A percentile compares a stretch with the other conserved stretches of the same genome.
Evolutionary conservation across 2,113 vertebrate species (phyloP).

Genomic region (Protobothrops mucrosquamatus): DNA sequence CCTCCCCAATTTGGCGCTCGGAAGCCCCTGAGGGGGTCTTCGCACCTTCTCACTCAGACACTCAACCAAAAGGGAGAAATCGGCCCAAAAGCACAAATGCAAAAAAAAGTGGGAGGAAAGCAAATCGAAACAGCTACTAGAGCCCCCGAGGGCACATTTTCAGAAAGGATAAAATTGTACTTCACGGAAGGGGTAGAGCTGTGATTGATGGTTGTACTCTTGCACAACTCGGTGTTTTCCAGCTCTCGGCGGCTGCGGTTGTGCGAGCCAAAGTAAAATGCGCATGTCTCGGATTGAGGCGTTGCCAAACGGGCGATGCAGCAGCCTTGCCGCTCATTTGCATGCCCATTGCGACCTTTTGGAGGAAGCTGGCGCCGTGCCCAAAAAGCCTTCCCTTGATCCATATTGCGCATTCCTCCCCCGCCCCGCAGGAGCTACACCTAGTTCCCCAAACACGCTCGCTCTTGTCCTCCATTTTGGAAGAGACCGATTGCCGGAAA

Average conservation of each 20-base stretch:
- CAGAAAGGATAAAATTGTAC: conserved; percentile 8
- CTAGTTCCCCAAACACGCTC: background rate
- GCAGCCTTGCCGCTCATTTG: conserved; percentile 11
- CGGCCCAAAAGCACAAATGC: background rate
- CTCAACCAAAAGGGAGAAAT: background rate
- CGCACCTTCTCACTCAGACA: background rate
- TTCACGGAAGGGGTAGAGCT: conserved; percentile 14
- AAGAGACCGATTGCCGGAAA: conserved; percentile 10
- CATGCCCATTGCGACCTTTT: conserved; percentile 46
- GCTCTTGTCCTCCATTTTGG: conserved; percentile 11
- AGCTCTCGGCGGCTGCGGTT: background rate
- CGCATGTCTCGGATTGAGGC: background rate
- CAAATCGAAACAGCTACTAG: conserved; percentile 26
- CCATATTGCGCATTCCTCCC: conserved; percentile 25
- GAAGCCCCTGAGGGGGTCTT: conserved; percentile 8
- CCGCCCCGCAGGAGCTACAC: background rate
- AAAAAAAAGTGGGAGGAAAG: conserved; percentile 3
- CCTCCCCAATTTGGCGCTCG: background rate
- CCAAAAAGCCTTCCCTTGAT: background rate
- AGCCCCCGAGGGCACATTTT: conserved; percentile 21
- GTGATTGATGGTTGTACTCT: conserved; percentile 15
- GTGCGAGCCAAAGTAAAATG: background rate
- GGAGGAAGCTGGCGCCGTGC: conserved; percentile 55
- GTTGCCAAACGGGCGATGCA: background rate
- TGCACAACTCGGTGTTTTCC: conserved; percentile 26